Evolutionary conservation across 2,888 invertebrate genomes (phyloP).

Genomic region (Pachydiplax longipennis): DNA sequence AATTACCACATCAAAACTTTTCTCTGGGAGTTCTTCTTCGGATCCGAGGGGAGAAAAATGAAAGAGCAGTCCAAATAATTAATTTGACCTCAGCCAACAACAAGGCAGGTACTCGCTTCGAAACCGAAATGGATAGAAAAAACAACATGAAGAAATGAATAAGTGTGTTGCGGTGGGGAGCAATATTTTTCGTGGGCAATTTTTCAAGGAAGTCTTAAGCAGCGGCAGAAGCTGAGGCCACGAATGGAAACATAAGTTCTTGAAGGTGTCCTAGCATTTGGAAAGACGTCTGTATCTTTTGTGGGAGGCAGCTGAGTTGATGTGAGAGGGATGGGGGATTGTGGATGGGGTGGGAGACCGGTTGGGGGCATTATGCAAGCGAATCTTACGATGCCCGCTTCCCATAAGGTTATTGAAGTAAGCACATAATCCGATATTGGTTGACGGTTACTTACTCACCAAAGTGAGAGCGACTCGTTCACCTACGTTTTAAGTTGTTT

Average conservation of each 20-base stretch:
- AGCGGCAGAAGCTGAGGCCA: neutral
- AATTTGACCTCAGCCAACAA: neutral
- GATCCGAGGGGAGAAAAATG: neutral
- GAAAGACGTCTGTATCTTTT: conserved; percentile 19
- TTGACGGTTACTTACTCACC: too few relatives aligned
- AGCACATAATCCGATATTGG: too few relatives aligned
- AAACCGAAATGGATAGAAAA: neutral
- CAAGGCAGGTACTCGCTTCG: neutral
- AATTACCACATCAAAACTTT: conserved; percentile 23
- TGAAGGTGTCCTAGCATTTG: neutral
- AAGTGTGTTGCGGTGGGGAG: neutral
- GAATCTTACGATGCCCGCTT: neutral
- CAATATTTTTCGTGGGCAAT: neutral
- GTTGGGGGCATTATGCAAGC: neutral
- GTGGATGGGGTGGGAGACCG: neutral
- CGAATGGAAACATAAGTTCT: conserved; percentile 23
- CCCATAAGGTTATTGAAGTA: neutral
- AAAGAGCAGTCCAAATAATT: conserved; percentile 7
- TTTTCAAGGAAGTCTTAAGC: neutral
- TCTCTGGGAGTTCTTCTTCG: neutral
- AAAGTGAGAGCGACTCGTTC: too few relatives aligned
- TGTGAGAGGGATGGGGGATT: neutral
- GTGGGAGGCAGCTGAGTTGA: neutral
- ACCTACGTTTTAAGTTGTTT: too few relatives aligned
- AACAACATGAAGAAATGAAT: neutral